Conservation (phyloP, 2,888 invertebrate species). For the Polyploca ridens region DNA sequence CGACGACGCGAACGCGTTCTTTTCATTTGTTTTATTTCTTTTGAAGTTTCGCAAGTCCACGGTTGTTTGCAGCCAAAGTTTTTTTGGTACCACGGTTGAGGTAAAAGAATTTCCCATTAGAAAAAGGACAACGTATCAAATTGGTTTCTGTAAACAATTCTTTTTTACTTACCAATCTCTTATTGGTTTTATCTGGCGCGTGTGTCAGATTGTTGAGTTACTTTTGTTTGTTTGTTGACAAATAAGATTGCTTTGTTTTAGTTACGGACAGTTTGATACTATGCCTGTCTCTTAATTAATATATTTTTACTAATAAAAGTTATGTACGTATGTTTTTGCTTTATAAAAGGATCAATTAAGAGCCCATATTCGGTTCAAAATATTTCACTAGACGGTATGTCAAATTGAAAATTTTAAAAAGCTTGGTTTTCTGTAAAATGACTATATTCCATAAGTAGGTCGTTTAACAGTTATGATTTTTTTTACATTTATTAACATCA, state of each 20-base stretch:
- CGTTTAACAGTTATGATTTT: too few species aligned
- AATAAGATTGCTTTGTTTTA: slow-evolving; percentile 10
- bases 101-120: slow-evolving; percentile 74
- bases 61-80: slow-evolving; percentile 63
- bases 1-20: slow-evolving; percentile 31
- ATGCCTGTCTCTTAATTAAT: too few species aligned
- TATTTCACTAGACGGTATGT: slow-evolving; percentile 10
- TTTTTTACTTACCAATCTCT: slow-evolving; percentile 54
- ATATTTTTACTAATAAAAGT: background rate
- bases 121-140: slow-evolving; percentile 73
- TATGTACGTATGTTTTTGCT: background rate
- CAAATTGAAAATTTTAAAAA: slow-evolving; percentile 29
- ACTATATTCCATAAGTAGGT: slow-evolving; percentile 9
- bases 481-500: too few species aligned
- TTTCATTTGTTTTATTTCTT: slow-evolving; percentile 72
- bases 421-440: slow-evolving; percentile 35
- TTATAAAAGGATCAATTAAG: background rate
- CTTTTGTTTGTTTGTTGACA: slow-evolving; percentile 18
- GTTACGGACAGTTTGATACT: slow-evolving; percentile 11
- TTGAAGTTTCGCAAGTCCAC: slow-evolving; percentile 53
- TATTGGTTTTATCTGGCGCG: slow-evolving; percentile 73
- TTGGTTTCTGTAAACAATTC: slow-evolving; percentile 72
- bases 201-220: slow-evolving; percentile 57
- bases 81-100: slow-evolving; percentile 52
- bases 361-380: background rate